Evolutionary conservation across 1,140 invertebrate genomes (phyloP), one percentile per base, ranked within the genome.

Genomic region (Apocrypta bakeri): DNA sequence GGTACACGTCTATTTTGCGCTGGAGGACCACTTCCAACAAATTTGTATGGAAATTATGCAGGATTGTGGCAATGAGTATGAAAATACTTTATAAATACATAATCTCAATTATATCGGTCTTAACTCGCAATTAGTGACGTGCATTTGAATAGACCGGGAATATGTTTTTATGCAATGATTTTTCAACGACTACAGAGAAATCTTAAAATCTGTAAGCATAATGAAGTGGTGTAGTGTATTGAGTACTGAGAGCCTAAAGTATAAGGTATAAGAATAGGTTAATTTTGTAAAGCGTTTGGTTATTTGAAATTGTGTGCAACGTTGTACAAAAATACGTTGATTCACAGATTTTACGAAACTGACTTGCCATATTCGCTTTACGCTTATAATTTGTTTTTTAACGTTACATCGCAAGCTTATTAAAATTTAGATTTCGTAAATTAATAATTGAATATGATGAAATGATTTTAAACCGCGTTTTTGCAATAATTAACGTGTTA

Each of bases 1-100:
- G 97, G 97, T 29, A 98, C 97, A 9, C 92, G 97, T 81, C 92
- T 99, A 7, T 99, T 99, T 93, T 96, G 97, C 0, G 98, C 98
- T 63, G 98, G 98, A 29, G 98, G 98, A 0, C 98, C 98, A 6
- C 92, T 99, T 64, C 96, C 97, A 4, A 96, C 97, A 48, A 97
- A 96, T 83, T 91, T 98, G 17, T 96, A 96, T 87, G 98, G 98
- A 74, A 92, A 92, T 84, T 96, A 96, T 89, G 95, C 95, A 85
- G 95, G 94, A 78, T 88, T 96, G 63, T 96, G 95, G 95, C 94
- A 94, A 88, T 95, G 91, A 93, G 85, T 82, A 68, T 83, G 56
- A n/a, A 61, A 11, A 11, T 71, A 31, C 64, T 29, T 74, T 71
- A 68, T 73, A 73, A 17, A 2, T 61, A 61, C 68, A 71, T 76